Base-by-base conservation (phyloP, 2,888 invertebrate genomes). In the Lepidocyrtinus sp. region DNA sequence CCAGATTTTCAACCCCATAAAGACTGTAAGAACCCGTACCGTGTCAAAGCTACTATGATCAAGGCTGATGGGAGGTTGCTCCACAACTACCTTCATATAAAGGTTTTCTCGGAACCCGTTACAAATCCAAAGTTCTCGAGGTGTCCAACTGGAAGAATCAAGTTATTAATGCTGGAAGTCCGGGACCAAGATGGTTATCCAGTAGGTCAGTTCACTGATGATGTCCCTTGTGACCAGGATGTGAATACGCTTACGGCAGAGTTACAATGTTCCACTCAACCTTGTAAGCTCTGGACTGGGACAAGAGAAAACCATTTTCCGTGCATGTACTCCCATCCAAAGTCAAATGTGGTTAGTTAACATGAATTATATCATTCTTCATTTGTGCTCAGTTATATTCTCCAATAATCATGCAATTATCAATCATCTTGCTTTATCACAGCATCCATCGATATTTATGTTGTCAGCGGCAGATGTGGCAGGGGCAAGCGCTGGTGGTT, bases 51-150 rank as follows among this genome's bases (percentile, higher is more conserved):
- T 15, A 80, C 70, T 2, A 45, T 69, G n/a, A 80, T 80, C 36
- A n/a, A 65, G 1, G 70, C 70, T 2, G 64, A 75, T 21, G 70
- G 65, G 21, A n/a, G 25, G 5, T 15, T 22, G 7, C 61, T 75
- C 2, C 70, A 80, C 1, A 80, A 80, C 27, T 80, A 75, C 65
- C 71, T 80, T 21, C 80, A 75, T 27, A 80, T 80, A 21, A 75
- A 64, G 22, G 80, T 80, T 5, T 27, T 50, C 21, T 25, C 67
- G 0, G 73, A 73, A 1, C 12, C 36, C 1, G 21, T 75, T 0
- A 2, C n/a, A 1, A 36, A 61, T 1, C 65, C 64, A 2, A 1
- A 1, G 9, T 50, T 22, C 1, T 67, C 22, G 17, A 80, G 65
- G 24, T 80, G 79, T 45, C 74, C 79, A 0, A 70, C 64, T 0